Evolutionary conservation across 2,888 invertebrate genomes (phyloP).

Genomic region (Drosophila trichaetosa): DNA sequence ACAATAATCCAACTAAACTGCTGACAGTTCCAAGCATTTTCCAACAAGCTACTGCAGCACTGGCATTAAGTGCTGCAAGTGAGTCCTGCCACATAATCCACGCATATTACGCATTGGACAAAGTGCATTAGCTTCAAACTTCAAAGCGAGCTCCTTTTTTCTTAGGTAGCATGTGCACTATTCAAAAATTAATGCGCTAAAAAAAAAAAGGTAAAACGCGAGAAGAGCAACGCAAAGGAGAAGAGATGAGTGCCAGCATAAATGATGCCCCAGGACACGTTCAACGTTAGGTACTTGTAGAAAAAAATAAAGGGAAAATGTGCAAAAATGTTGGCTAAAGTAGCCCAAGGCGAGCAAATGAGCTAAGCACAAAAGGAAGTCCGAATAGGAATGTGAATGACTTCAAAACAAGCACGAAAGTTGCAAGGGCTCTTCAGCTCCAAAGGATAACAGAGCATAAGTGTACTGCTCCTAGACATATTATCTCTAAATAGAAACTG

Average conservation of each 20-base stretch:
- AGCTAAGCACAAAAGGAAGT: constrained; percentile 29
- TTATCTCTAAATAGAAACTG: neutral
- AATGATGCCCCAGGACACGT: constrained; percentile 60
- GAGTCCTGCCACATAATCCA: constrained; percentile 24
- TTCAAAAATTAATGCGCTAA: constrained; percentile 69
- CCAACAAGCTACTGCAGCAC: neutral
- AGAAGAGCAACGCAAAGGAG: constrained; percentile 40
- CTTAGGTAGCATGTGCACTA: constrained; percentile 55
- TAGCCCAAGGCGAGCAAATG: constrained; percentile 39
- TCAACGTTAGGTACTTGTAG: constrained; percentile 15
- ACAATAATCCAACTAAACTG: constrained; percentile 11
- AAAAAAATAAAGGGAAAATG: constrained; percentile 11
- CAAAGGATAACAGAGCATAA: neutral
- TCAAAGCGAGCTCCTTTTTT: constrained; percentile 29
- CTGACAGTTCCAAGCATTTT: constrained; percentile 14
- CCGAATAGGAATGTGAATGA: constrained; percentile 4
- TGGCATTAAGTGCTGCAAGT: constrained; percentile 18
- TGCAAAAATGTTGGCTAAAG: constrained; percentile 39
- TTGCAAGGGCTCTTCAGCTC: constrained; percentile 2
- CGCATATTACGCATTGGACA: constrained; percentile 33
- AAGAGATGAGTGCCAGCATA: constrained; percentile 53
- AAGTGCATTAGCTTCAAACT: constrained; percentile 26
- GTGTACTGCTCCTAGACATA: neutral
- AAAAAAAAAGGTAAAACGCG: constrained; percentile 23
- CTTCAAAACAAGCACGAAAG: constrained; percentile 2